These are phyloP conservation scores for Helicoverpa armigera DNA, from an alignment of 1,140 invertebrate genomes.

Conservation along the genomic window DNA sequence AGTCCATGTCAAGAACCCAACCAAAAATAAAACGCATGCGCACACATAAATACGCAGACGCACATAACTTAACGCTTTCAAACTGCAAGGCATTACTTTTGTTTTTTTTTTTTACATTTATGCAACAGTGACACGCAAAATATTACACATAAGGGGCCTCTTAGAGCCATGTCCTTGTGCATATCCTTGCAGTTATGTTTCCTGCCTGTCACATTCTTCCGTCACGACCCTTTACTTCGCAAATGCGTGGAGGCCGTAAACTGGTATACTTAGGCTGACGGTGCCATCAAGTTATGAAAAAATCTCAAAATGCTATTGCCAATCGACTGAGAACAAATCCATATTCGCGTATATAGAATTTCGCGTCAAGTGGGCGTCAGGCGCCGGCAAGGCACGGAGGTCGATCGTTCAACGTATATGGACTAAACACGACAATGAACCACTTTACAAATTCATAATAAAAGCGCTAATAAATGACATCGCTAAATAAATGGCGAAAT, in stretches of 20 bases:
- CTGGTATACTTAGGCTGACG: no score
- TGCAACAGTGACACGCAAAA: no score
- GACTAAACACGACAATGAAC: conserved; percentile 32
- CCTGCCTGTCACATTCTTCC: no score
- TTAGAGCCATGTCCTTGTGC: no score
- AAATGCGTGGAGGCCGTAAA: no score
- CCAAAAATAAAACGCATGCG: neutral
- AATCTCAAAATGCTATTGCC: conserved; percentile 7
- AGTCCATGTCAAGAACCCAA: neutral
- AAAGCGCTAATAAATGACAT: conserved; percentile 15
- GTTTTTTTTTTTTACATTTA: no score
- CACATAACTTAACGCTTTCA: no score
- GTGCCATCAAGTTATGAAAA: neutral
- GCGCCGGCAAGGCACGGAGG: conserved; percentile 3
- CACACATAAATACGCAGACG: no score
- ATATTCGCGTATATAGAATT: conserved; percentile 24
- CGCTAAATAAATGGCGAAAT: neutral
- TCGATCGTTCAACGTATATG: conserved; percentile 23
- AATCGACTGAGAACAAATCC: conserved; percentile 23
- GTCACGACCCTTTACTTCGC: no score
- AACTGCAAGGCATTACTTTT: no score
- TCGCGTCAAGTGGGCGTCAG: conserved; percentile 31
- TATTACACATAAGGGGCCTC: no score
- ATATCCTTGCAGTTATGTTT: no score
- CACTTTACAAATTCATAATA: conserved; percentile 30